phyloP scores from a whole-genome alignment of 2,888 invertebrate species.

The Carterocephalus palaemon region DNA sequence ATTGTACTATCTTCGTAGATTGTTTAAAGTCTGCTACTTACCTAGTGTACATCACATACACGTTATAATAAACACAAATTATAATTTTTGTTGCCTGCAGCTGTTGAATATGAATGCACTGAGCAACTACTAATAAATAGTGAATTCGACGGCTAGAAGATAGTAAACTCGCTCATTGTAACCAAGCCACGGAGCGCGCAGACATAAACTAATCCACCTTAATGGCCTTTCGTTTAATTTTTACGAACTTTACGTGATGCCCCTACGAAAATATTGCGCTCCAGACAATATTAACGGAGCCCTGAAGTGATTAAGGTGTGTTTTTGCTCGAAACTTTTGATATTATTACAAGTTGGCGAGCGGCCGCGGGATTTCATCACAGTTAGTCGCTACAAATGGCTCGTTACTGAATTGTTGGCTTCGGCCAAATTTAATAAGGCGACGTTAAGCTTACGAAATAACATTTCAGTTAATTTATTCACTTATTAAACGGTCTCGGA shows the following conservation, averaged over 20 bases:
- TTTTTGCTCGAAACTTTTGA: slow-evolving; percentile 1
- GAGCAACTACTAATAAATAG: no score
- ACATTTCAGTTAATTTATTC: slow-evolving; percentile 9
- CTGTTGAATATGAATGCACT: no score
- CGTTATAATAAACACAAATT: no score
- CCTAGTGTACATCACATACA: no score
- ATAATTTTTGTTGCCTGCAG: no score
- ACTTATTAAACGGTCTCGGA: no score
- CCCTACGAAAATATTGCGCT: neutral
- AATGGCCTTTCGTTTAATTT: slow-evolving; percentile 13
- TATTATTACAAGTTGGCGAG: neutral
- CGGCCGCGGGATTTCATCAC: slow-evolving; percentile 7
- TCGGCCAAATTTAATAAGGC: slow-evolving; percentile 14
- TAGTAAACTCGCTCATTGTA: neutral
- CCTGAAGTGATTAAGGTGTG: neutral
- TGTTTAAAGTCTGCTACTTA: no score
- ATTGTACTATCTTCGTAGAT: no score
- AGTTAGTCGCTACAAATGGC: slow-evolving; percentile 15
- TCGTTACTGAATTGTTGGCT: slow-evolving; percentile 11
- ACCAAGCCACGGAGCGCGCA: neutral
- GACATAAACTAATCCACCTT: slow-evolving; percentile 11
- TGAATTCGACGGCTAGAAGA: no score
- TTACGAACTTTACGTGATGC: slow-evolving; percentile 14
- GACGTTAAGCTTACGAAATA: slow-evolving; percentile 8
- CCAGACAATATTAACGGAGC: neutral